Evolutionary conservation across 2,797 vertebrate genomes (phyloP).

Genomic region (Schizopygopsis malacanthus): DNA sequence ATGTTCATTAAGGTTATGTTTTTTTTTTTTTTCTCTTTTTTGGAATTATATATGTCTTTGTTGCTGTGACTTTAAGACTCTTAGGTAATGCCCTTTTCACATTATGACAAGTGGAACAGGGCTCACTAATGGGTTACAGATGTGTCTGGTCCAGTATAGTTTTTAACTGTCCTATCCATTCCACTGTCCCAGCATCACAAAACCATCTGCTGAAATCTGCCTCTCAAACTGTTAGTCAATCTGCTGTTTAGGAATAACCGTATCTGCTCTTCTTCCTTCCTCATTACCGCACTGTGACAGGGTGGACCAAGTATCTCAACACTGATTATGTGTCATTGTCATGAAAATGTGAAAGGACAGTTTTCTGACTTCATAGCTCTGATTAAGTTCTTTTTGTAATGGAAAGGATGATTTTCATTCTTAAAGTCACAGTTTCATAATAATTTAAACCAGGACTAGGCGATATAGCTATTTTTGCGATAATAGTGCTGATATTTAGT

Average conservation of each 20-base stretch:
- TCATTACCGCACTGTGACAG: background rate
- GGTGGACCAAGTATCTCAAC: background rate
- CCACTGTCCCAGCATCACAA: background rate
- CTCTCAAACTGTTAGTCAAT: background rate
- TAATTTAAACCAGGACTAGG: background rate
- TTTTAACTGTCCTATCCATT: background rate
- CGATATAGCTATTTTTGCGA: background rate
- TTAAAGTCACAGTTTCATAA: background rate
- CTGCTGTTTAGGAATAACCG: background rate
- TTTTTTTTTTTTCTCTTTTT: background rate
- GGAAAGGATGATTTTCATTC: background rate
- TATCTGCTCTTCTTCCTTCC: background rate
- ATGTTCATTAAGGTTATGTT: background rate
- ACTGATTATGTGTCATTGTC: background rate
- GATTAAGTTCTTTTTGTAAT: background rate
- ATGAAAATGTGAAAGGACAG: background rate
- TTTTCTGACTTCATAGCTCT: background rate
- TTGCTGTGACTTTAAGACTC: constrained; percentile 8
- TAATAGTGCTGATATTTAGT: background rate
- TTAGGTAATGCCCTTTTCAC: background rate
- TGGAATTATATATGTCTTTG: background rate
- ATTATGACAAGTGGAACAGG: background rate
- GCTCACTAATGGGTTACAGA: constrained; percentile 8
- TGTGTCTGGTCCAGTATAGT: constrained; percentile 1
- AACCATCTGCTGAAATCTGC: background rate